A percentile compares a stretch with the other conserved stretches of the same genome.
Evolutionary conservation across 2,888 invertebrate genomes (phyloP).

Genomic region (Leptothorax acervorum): DNA sequence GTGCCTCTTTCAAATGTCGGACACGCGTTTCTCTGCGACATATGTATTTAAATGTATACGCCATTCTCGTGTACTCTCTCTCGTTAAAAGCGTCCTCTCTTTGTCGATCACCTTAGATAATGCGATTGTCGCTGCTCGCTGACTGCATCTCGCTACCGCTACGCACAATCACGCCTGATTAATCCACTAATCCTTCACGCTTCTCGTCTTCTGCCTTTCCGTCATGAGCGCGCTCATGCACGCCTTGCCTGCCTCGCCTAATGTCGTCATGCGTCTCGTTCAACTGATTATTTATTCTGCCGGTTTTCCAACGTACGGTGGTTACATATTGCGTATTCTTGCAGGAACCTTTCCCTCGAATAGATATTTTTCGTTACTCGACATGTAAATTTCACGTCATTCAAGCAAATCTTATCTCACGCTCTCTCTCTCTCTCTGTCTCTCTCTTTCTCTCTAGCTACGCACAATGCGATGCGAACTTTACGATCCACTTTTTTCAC

Average conservation of each 20-base stretch:
- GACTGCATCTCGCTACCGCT: slow-evolving; percentile 26
- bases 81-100: slow-evolving; percentile 31
- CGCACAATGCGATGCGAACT: slow-evolving; percentile 28
- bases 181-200: slow-evolving; percentile 69
- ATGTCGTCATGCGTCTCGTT: slow-evolving; percentile 23
- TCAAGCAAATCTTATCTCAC: slow-evolving; percentile 25
- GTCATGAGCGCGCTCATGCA: slow-evolving; percentile 50
- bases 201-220: slow-evolving; percentile 63
- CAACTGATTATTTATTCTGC: not conserved
- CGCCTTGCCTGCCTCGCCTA: slow-evolving; percentile 28
- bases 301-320: not conserved
- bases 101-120: slow-evolving; percentile 26
- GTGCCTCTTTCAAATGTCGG: slow-evolving; percentile 42
- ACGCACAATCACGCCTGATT: slow-evolving; percentile 52
- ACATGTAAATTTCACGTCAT: slow-evolving; percentile 16
- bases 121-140: slow-evolving; percentile 15
- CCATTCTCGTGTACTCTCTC: not conserved
- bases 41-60: slow-evolving; percentile 27
- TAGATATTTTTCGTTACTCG: slow-evolving; percentile 17
- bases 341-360: slow-evolving; percentile 11
- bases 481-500: slow-evolving; percentile 32
- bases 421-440: slow-evolving; percentile 1
- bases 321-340: slow-evolving; percentile 1
- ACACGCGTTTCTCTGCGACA: slow-evolving; percentile 33
- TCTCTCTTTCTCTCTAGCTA: slow-evolving; percentile 45